These are phyloP conservation scores for Zophobas atratus DNA, from an alignment of 1,140 invertebrate genomes.

Conservation along the genomic window DNA sequence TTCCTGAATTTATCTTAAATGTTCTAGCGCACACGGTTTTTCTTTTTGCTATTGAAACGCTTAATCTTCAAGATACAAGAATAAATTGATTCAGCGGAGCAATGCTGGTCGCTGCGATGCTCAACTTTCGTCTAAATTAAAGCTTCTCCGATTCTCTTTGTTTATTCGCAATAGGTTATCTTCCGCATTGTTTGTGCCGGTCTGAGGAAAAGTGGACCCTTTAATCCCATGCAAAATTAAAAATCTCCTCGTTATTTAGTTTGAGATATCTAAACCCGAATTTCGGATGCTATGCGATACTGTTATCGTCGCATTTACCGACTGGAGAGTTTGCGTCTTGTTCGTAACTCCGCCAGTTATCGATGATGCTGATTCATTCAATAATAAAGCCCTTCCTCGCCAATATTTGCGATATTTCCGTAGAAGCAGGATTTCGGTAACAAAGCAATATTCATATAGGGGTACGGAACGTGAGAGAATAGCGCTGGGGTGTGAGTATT, in stretches of 20 bases:
- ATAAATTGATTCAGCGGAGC: constrained; percentile 31
- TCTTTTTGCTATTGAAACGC: constrained; percentile 39
- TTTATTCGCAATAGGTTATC: constrained; percentile 11
- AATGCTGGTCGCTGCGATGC: not conserved
- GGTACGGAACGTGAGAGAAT: not conserved
- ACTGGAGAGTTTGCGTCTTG: too few relatives aligned
- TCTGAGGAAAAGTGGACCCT: not conserved
- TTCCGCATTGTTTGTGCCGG: not conserved
- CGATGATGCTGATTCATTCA: not conserved
- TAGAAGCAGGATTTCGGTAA: not conserved
- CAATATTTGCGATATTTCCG: not conserved
- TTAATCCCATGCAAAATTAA: not conserved
- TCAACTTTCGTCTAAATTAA: constrained; percentile 21
- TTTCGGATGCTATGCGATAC: too few relatives aligned
- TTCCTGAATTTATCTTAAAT: constrained; percentile 37
- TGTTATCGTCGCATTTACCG: too few relatives aligned
- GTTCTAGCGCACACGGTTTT: constrained; percentile 13
- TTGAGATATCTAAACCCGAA: too few relatives aligned
- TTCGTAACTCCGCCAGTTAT: not conserved
- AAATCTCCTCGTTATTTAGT: not conserved
- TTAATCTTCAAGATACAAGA: constrained; percentile 39
- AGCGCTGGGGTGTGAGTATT: not conserved
- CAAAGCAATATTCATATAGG: not conserved
- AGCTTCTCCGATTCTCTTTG: not conserved
- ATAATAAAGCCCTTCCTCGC: not conserved